A percentile compares a stretch with the other conserved stretches of the same genome.
phyloP scores from a whole-genome alignment of 2,113 vertebrate genomes.

The Rafetus swinhoei region DNA sequence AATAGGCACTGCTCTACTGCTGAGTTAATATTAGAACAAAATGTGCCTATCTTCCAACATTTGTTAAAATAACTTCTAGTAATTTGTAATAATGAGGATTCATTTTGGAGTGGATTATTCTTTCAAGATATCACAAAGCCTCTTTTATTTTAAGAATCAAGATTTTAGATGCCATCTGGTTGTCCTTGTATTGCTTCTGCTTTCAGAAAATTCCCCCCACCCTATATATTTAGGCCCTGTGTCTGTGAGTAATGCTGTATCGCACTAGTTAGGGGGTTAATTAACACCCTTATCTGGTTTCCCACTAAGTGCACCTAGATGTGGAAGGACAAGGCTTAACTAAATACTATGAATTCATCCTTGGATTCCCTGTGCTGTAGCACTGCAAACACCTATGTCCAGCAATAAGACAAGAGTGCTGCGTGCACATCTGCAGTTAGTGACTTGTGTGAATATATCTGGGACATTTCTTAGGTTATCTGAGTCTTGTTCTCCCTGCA shows the following conservation, averaged over 20 bases:
- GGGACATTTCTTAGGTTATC: slow-evolving; percentile 59
- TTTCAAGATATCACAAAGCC: neutral
- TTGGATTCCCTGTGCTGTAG: slow-evolving; percentile 57
- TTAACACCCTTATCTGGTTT: slow-evolving; percentile 43
- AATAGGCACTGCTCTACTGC: slow-evolving; percentile 21
- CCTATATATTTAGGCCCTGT: slow-evolving; percentile 19
- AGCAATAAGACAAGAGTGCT: slow-evolving; percentile 53
- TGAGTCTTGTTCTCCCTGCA: slow-evolving; percentile 35
- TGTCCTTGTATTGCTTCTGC: neutral
- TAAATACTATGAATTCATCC: slow-evolving; percentile 55
- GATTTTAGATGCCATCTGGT: neutral
- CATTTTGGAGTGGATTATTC: neutral
- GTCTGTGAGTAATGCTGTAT: neutral
- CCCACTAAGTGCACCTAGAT: slow-evolving; percentile 55
- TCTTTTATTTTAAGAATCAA: neutral
- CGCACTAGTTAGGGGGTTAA: slow-evolving; percentile 27
- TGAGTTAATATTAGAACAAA: neutral
- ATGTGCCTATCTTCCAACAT: neutral
- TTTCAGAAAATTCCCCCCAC: slow-evolving; percentile 9
- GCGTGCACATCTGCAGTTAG: slow-evolving; percentile 67
- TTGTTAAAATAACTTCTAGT: neutral
- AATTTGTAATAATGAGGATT: slow-evolving; percentile 2
- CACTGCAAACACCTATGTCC: slow-evolving; percentile 56
- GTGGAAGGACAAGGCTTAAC: slow-evolving; percentile 56
- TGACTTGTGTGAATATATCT: slow-evolving; percentile 58